Evolutionary conservation across 2,888 invertebrate species (phyloP), one percentile per base, ranked within the genome.

Genomic region (Drosophila helvetica): DNA sequence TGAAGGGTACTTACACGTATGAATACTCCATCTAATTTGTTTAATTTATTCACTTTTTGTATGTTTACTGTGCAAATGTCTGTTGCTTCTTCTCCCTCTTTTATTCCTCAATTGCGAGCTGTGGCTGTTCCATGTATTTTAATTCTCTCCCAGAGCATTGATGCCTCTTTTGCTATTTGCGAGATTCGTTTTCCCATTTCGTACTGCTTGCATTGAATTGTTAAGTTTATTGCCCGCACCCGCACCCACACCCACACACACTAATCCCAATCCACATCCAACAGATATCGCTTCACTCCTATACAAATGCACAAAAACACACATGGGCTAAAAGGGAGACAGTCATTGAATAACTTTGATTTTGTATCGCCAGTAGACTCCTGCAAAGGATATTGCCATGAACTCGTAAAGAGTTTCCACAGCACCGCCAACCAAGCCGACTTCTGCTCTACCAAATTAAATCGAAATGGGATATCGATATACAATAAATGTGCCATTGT

Each of bases 221-320:
- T 84, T 84, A 88, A 88, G 88, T 84, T 84, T 86, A 84, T 88
- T 72, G 83, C 68, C 3, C 15, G 5, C 43, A 51, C 51, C 4
- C 22, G 3, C 4, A 22, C 22, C 22, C 22, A 22, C 22, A 22
- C 4, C 10, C 42, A 52, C n/a, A 25, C 30, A 58, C 25, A 38
- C 55, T 22, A n/a, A 45, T 27, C 27, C 27, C 7, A 8, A 7
- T 27, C 27, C 43, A 43, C 22, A 46, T 22, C 22, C 22, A 5
- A 5, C 22, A 22, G 22, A 22, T 5, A 5, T 22, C 1, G 8
- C 8, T 27, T 7, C 8, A 2, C 27, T 27, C 8, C 7, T 8
- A 52, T 19, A 19, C 46, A 38, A 17, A 57, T 19, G 48, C 30
- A 19, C 48, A 38, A 17, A 61, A 48, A 46, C 30, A 43, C 30